Percentiles rank a stretch among this genome's conserved stretches.
Conservation (phyloP, 1,140 invertebrate species). For the Sinonovacula constricta region DNA sequence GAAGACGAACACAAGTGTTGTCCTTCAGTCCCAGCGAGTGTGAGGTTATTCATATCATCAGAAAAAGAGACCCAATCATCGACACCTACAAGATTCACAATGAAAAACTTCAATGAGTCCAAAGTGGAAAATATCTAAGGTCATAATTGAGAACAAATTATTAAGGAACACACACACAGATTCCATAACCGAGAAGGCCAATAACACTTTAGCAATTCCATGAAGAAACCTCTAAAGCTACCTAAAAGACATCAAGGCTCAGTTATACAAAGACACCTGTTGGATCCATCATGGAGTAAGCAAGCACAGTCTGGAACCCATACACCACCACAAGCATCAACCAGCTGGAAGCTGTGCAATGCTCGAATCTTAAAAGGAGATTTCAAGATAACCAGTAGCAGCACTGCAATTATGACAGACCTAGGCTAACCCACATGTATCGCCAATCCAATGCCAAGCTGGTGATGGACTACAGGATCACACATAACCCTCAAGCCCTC, state of each 20-base stretch:
- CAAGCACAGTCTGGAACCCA: conserved; percentile 51
- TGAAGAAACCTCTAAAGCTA: no score
- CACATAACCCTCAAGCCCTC: no score
- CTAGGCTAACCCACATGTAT: no score
- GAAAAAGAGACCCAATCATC: conserved; percentile 13
- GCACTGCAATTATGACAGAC: no score
- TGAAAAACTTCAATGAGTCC: not conserved
- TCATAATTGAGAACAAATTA: conserved; percentile 3
- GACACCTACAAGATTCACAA: conserved; percentile 9
- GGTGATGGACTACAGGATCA: no score
- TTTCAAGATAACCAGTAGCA: conserved; percentile 2
- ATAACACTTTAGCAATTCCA: conserved; percentile 20
- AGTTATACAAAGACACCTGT: conserved; percentile 13
- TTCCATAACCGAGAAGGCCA: conserved; percentile 12
- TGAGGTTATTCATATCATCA: conserved; percentile 32
- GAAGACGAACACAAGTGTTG: conserved; percentile 47
- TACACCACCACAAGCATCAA: conserved; percentile 25
- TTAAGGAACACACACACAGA: not conserved
- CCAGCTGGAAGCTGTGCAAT: conserved; percentile 52
- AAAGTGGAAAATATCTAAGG: conserved; percentile 22
- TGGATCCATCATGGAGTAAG: conserved; percentile 42
- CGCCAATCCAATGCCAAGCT: no score
- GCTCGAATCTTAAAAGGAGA: conserved; percentile 18
- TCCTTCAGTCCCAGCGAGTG: conserved; percentile 40
- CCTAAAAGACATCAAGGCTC: conserved; percentile 6